phyloP scores from a whole-genome alignment of 2,888 invertebrate species.

The Polymixis flavicincta region DNA sequence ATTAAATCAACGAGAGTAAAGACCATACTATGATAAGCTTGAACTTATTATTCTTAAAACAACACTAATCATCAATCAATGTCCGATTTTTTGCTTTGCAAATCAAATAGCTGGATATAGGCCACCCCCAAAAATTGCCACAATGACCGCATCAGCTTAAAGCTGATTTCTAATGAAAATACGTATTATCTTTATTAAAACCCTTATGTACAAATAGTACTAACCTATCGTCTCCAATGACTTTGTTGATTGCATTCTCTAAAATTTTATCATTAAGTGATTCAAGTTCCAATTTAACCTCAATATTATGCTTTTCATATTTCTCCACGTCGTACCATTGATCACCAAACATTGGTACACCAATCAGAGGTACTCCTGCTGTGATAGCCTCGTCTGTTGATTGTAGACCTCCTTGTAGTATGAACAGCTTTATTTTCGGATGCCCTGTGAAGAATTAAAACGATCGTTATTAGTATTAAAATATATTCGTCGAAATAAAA shows the following conservation, averaged over 20 bases:
- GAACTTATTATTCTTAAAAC: background rate
- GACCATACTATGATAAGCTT: background rate
- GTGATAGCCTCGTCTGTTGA: conserved; percentile 83
- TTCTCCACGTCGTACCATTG: conserved; percentile 79
- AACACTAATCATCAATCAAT: background rate
- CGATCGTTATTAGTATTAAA: no score
- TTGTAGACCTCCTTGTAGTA: conserved; percentile 86
- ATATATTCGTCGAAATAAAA: background rate
- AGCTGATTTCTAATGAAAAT: background rate
- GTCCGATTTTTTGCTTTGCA: background rate
- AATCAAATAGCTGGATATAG: background rate
- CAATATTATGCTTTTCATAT: conserved; percentile 72
- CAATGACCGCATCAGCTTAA: background rate
- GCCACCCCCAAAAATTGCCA: background rate
- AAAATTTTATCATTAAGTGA: conserved; percentile 66
- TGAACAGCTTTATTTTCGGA: conserved; percentile 84
- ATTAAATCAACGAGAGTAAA: background rate
- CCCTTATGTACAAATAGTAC: background rate
- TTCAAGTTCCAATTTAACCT: conserved; percentile 74
- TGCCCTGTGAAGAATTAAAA: conserved; percentile 69
- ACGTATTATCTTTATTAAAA: background rate
- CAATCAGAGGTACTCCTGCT: conserved; percentile 81
- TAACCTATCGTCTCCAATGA: conserved; percentile 37
- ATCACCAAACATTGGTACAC: conserved; percentile 81
- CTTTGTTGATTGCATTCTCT: conserved; percentile 44